Percentiles rank a stretch among this genome's conserved stretches.
These are phyloP conservation scores for Struthidea cinerea DNA, from an alignment of 2,113 vertebrate genomes.

Conservation along the genomic window DNA sequence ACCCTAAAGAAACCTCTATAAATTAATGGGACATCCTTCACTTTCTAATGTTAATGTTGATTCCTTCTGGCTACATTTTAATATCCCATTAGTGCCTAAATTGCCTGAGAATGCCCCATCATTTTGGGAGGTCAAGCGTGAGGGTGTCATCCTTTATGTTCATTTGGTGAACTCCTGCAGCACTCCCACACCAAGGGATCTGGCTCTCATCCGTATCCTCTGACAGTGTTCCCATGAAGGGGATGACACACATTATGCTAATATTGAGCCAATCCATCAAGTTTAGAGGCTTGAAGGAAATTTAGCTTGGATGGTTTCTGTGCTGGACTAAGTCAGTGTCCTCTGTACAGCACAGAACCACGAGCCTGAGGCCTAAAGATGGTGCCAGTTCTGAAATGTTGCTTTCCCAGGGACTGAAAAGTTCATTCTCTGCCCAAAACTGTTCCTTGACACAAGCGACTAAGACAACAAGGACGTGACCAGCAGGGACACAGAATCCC, in stretches of 20 bases:
- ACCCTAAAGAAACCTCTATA: neutral
- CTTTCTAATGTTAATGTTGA: neutral
- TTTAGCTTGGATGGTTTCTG: neutral
- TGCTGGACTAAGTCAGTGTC: neutral
- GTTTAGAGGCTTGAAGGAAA: neutral
- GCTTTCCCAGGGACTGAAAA: neutral
- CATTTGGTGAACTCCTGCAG: neutral
- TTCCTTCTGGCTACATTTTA: neutral
- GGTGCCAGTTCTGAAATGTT: neutral
- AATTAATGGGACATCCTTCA: constrained; percentile 14
- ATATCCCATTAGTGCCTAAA: neutral
- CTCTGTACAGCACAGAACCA: neutral
- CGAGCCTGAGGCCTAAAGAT: neutral
- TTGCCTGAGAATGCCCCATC: neutral
- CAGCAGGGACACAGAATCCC: neutral
- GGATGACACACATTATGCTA: constrained; percentile 1
- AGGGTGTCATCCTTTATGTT: neutral
- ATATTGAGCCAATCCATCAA: constrained; percentile 36
- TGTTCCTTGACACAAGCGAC: neutral
- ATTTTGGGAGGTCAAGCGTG: neutral
- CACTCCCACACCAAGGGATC: neutral
- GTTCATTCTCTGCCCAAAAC: neutral
- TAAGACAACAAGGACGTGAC: neutral
- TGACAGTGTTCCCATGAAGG: constrained; percentile 3
- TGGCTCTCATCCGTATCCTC: neutral